Conservation (phyloP, 1,140 invertebrate genomes). For the Drosophila mauritiana region DNA sequence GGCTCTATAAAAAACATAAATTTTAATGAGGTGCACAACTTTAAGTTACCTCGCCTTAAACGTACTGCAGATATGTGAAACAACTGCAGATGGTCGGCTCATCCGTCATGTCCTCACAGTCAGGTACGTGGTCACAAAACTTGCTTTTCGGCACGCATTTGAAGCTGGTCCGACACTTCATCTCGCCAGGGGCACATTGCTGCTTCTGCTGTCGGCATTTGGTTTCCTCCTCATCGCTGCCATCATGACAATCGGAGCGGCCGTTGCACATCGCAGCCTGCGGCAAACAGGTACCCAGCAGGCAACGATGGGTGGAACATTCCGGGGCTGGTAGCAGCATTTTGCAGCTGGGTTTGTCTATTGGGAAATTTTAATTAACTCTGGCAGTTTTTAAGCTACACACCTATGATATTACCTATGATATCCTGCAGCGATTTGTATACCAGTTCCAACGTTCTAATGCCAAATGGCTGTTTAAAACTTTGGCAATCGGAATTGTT, state of each 20-base stretch:
- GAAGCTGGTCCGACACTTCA: conserved; percentile 88
- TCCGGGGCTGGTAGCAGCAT: conserved; percentile 39
- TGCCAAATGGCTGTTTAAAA: conserved; percentile 64
- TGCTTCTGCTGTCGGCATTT: conserved; percentile 84
- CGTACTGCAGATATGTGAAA: conserved; percentile 87
- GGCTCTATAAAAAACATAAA: conserved; percentile 72
- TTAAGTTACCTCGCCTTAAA: not conserved
- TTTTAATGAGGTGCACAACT: not conserved
- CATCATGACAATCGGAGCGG: conserved; percentile 89
- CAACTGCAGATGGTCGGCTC: conserved; percentile 89
- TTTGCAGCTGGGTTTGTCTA: conserved; percentile 62
- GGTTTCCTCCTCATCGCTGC: conserved; percentile 87
- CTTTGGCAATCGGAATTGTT: conserved; percentile 78
- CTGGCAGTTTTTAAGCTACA: not conserved
- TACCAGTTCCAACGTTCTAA: conserved; percentile 60
- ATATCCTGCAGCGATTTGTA: conserved; percentile 63
- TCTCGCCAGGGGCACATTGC: conserved; percentile 84
- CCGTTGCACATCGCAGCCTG: conserved; percentile 89
- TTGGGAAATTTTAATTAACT: not conserved
- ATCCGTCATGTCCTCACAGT: conserved; percentile 90
- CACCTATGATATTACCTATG: conserved; percentile 49
- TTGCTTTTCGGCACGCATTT: conserved; percentile 88
- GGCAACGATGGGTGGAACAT: conserved; percentile 87
- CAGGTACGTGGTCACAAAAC: conserved; percentile 88
- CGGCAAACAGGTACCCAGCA: conserved; percentile 89